Conservation (phyloP, 2,888 invertebrate genomes). For the Metacarcinus magister region DNA sequence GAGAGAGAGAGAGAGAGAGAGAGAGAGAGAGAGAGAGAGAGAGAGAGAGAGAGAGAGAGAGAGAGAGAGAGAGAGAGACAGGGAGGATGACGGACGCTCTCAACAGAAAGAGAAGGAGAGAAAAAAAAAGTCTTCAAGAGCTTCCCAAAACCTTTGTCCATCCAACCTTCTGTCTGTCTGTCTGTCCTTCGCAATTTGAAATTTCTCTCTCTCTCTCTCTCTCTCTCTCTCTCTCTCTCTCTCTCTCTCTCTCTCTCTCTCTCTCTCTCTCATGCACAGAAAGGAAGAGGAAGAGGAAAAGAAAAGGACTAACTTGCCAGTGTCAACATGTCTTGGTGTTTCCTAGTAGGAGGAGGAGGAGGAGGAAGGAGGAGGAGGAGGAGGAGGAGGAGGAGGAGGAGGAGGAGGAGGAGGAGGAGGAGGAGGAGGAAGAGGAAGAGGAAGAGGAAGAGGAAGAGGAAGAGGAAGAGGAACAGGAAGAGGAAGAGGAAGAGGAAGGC, state of each 20-base stretch:
- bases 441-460: slow-evolving; percentile 22
- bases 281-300: neutral
- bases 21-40: neutral
- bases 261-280: neutral
- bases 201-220: neutral
- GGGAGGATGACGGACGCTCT: neutral
- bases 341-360: neutral
- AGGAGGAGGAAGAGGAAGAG: neutral
- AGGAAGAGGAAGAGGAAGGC: neutral
- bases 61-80: neutral
- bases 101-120: neutral
- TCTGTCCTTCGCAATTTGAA: neutral
- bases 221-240: slow-evolving; percentile 29
- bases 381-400: neutral
- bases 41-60: neutral
- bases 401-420: neutral
- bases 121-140: neutral
- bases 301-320: neutral
- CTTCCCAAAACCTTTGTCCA: neutral
- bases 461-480: neutral
- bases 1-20: neutral
- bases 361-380: neutral
- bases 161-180: neutral
- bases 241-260: neutral
- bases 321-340: neutral